A percentile compares a stretch with the other conserved stretches of the same genome.
Conservation (phyloP, 2,888 invertebrate species). For the Drosophila maculinotata region DNA sequence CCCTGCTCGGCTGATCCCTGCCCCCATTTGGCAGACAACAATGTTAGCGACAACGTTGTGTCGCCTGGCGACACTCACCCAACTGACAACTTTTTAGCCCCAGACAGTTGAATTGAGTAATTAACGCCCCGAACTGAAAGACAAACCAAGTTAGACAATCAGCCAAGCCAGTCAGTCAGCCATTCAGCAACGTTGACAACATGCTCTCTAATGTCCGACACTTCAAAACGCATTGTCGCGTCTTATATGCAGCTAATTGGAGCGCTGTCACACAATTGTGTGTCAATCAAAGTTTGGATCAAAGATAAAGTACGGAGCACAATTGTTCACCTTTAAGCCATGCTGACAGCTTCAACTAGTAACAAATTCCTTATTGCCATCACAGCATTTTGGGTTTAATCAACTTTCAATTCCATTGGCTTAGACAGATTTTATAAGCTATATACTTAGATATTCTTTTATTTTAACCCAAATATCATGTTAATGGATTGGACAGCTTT, state of each 20-base stretch:
- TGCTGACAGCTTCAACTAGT: neutral
- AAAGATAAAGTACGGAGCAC: constrained; percentile 1
- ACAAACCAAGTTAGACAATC: constrained; percentile 43
- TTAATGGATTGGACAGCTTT: neutral
- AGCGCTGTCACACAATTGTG: constrained; percentile 47
- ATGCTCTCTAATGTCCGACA: constrained; percentile 46
- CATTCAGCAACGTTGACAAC: constrained; percentile 30
- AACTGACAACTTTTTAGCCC: constrained; percentile 57
- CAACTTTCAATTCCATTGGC: neutral
- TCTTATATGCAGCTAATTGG: constrained; percentile 75
- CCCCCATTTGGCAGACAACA: constrained; percentile 33
- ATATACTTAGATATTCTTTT: neutral
- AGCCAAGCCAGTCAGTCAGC: constrained; percentile 7
- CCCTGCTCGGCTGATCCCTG: neutral
- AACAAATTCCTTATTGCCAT: neutral
- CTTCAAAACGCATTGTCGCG: constrained; percentile 60
- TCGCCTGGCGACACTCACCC: constrained; percentile 47
- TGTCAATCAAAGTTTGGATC: constrained; percentile 41
- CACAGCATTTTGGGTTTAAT: neutral
- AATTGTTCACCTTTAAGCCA: neutral
- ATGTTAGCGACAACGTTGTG: constrained; percentile 55
- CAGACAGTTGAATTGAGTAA: constrained; percentile 80
- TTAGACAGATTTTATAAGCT: neutral
- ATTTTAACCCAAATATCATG: constrained; percentile 1
- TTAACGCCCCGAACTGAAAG: constrained; percentile 66